These are phyloP conservation scores for Cotesia typhae DNA, from an alignment of 1,140 invertebrate species.

Conservation along the genomic window DNA sequence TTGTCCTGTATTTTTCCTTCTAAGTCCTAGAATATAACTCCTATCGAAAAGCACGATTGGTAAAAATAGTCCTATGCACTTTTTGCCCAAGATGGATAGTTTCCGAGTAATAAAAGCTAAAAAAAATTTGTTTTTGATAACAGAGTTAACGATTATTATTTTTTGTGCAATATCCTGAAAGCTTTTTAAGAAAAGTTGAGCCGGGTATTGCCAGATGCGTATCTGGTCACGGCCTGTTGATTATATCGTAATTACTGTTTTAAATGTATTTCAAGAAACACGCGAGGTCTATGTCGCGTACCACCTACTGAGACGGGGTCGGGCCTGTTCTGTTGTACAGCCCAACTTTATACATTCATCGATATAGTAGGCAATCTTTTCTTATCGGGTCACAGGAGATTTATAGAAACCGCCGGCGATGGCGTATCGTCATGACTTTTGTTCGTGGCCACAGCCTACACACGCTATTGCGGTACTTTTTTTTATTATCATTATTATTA, in stretches of 20 bases:
- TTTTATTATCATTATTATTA: not conserved
- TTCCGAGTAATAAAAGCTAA: too few species aligned
- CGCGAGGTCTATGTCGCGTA: constrained; percentile 45
- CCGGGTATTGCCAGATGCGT: constrained; percentile 48
- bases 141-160: too few species aligned
- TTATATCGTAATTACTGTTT: constrained; percentile 63
- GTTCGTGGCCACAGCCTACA: constrained; percentile 9
- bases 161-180: too few species aligned
- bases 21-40: too few species aligned
- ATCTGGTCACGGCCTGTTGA: constrained; percentile 60
- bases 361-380: constrained; percentile 45
- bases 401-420: constrained; percentile 46
- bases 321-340: constrained; percentile 3
- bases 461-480: constrained; percentile 6
- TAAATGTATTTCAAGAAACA: constrained; percentile 62
- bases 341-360: constrained; percentile 16
- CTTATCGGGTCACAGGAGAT: constrained; percentile 49
- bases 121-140: too few species aligned
- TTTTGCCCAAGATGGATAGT: too few species aligned
- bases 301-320: not conserved
- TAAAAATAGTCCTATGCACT: too few species aligned
- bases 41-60: too few species aligned
- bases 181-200: too few species aligned
- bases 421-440: constrained; percentile 47
- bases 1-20: too few species aligned